These are phyloP conservation scores for Ctenodactylus gundi DNA, from an alignment of 2,113 vertebrate species.

Conservation along the genomic window DNA sequence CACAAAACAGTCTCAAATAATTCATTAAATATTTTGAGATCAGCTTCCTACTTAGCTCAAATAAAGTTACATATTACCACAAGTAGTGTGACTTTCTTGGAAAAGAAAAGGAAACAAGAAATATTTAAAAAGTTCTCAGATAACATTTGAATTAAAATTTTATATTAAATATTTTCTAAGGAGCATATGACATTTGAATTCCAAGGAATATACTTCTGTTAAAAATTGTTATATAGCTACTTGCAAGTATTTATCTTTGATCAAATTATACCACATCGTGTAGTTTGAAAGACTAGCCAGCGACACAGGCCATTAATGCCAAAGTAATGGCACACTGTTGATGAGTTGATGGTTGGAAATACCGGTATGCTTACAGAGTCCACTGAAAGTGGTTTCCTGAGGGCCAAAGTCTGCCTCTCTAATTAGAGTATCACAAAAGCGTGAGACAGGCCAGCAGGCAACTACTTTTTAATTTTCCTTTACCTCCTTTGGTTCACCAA, in stretches of 20 bases:
- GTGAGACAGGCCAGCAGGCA: not conserved
- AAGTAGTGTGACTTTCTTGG: not conserved
- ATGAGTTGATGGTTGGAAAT: not conserved
- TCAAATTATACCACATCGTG: not conserved
- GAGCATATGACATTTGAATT: constrained; percentile 26
- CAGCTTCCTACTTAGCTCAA: constrained; percentile 4
- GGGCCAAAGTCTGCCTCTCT: not conserved
- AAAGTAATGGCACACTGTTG: not conserved
- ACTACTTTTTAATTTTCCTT: not conserved
- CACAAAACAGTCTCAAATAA: constrained; percentile 28
- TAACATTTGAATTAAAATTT: constrained; percentile 53
- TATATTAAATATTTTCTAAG: constrained; percentile 35
- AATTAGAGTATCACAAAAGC: not conserved
- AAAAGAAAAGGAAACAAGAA: constrained; percentile 11
- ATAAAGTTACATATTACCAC: constrained; percentile 20
- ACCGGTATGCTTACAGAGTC: not conserved
- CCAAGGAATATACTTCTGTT: not conserved
- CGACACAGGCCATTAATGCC: not conserved
- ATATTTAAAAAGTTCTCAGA: constrained; percentile 21
- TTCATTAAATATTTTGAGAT: constrained; percentile 20
- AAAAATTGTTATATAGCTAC: not conserved
- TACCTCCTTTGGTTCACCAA: not conserved
- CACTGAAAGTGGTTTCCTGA: not conserved
- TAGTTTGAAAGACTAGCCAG: not conserved
- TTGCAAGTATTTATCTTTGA: constrained; percentile 24